Percentiles rank a stretch among this genome's conserved stretches.
These are phyloP conservation scores for Petrosia ficiformis DNA, from an alignment of 37 sponge, comb jelly and placozoan species.

Conservation along the genomic window DNA sequence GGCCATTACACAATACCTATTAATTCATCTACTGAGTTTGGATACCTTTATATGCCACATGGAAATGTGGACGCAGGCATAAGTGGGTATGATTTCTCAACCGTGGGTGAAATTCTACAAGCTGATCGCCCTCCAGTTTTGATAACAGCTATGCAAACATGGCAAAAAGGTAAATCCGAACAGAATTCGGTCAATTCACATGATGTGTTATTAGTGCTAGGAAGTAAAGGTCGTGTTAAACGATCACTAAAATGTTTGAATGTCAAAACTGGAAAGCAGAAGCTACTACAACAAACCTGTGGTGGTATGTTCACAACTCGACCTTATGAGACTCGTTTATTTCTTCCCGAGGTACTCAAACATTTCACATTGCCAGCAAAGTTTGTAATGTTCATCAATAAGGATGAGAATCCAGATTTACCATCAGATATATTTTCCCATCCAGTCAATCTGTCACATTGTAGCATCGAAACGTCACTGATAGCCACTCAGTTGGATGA, in stretches of 20 bases:
- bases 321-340: conserved; percentile 51
- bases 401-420: not conserved
- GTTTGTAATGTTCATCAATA: conserved; percentile 31
- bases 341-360: conserved; percentile 55
- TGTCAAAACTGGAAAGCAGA: conserved; percentile 12
- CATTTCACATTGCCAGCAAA: conserved; percentile 11
- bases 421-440: conserved; percentile 1
- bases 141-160: conserved; percentile 30
- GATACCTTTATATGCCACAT: conserved; percentile 12
- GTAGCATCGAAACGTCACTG: conserved; percentile 36
- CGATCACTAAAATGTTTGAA: not conserved
- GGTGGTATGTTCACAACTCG: conserved; percentile 56
- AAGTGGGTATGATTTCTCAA: conserved; percentile 12
- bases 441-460: conserved; percentile 21
- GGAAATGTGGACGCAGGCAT: conserved; percentile 2
- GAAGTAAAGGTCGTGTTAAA: conserved; percentile 21
- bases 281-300: conserved; percentile 27
- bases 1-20: conserved; percentile 24
- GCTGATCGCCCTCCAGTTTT: conserved; percentile 28
- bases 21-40: conserved; percentile 42
- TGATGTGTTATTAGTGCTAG: conserved; percentile 15
- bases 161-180: conserved; percentile 19
- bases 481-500: conserved; percentile 18
- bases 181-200: conserved; percentile 23
- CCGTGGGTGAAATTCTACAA: conserved; percentile 34